Evolutionary conservation across 2,888 invertebrate species (phyloP), one percentile per base, ranked within the genome.

Genomic region (Caenorhabditis sp.): DNA sequence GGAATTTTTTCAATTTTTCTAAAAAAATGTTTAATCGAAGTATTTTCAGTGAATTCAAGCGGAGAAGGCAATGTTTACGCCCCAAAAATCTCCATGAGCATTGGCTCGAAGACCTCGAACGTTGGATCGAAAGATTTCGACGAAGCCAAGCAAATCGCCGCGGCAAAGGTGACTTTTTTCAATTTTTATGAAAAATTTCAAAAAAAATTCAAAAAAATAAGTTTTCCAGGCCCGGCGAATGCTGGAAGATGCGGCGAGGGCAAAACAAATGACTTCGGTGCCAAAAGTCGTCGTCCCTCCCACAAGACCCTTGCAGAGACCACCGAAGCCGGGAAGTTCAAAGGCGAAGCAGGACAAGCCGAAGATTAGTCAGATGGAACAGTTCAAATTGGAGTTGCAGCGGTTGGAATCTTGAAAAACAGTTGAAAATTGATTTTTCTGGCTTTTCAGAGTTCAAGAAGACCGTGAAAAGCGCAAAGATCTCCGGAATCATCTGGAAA

Each of bases 351-450:
- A 79, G 22, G 80, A 85, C 22, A 95, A 95, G 86, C 97, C 97
- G 92, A 96, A 96, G 92, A 98, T 98, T 92, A 97, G 97, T 91
- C 98, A 99, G 93, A 93, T 99, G 83, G 99, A 99, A 92, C 93
- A 96, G 18, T 99, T 99, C 92, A 99, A 99, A 92, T 98, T 99
- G 92, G 99, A 99, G 93, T 93, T 99, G 53, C 95, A 97, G 94
- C 95, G 95, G 96, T 96, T n/a, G n/a, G n/a, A n/a, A n/a, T n/a
- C n/a, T n/a, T n/a, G n/a, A n/a, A n/a, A n/a, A 44, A 13, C 1
- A 6, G 2, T 40, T 6, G 1, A n/a, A n/a, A n/a, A n/a, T n/a
- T n/a, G n/a, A n/a, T n/a, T n/a, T n/a, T n/a, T n/a, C n/a, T n/a
- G n/a, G n/a, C n/a, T n/a, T 69, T 56, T 88, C 88, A 97, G 97